Evolutionary conservation across 2,113 vertebrate species (phyloP), one percentile per base, ranked within the genome.

Genomic region (Xiphophorus hellerii): DNA sequence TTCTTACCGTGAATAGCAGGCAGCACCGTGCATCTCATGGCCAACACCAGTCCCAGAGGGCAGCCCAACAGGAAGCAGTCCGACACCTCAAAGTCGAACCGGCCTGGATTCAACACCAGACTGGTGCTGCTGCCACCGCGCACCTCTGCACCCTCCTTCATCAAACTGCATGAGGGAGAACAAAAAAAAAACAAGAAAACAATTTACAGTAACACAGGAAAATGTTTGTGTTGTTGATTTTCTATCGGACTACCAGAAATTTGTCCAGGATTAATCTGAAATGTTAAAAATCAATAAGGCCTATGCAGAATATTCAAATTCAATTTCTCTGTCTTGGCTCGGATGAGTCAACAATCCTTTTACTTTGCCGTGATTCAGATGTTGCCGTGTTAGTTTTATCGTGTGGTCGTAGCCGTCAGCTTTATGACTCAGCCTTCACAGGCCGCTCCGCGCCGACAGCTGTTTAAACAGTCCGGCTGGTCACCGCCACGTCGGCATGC

Each of bases 1-100:
- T 35, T 78, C 88, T 90, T 89, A 99, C 98, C 97, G 30, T 98
- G 96, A 79, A 98, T 89, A 1, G 94, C 92, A 0, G 97, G 96
- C 69, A 99, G 93, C 69, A 99, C 97, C 0, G 96, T 98, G 82
- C 94, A 96, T 90, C 98, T 95, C 98, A 99, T 98, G 87, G 98
- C 98, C 90, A 99, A 91, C 81, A 99, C 98, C 73, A 99, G 93
- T 70, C 97, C 97, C 84, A 99, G 92, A 0, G 98, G 97, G 0
- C 97, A 98, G 61, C 98, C 98, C 25, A 99, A 95, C 80, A 99
- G 95, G 93, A 98, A 99, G 92, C 97, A 98, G 86, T 98, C 96
- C 0, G 97, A 97, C 84, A 99, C 97, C 0, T 98, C 96, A 11
- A 99, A 99, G 80, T 99, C 97, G 82, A 99, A 97, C 28, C 93